Evolutionary conservation across 1,140 invertebrate species (phyloP).

Genomic region (Laupala kohalensis): DNA sequence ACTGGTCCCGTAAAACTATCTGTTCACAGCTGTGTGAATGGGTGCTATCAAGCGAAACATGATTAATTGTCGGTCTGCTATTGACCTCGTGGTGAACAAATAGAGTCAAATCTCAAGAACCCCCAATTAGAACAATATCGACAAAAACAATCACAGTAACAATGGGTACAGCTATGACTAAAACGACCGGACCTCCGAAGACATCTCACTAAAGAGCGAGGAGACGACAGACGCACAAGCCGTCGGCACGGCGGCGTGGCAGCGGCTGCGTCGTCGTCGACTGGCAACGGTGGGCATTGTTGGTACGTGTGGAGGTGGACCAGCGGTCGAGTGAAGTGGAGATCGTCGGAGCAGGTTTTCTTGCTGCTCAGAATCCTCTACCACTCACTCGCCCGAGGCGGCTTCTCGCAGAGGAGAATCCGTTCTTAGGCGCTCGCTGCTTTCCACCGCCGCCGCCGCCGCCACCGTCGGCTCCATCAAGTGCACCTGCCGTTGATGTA

Average conservation of each 20-base stretch:
- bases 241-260: not conserved
- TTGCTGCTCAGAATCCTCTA: not conserved
- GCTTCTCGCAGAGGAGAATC: not conserved
- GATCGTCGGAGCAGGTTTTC: not conserved
- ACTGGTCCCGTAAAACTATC: too few species aligned
- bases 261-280: not conserved
- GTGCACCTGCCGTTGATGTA: conserved; percentile 7
- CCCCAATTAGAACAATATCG: too few species aligned
- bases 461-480: conserved; percentile 3
- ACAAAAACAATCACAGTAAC: too few species aligned
- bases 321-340: too few species aligned
- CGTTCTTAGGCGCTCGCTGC: not conserved
- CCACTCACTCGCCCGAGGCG: not conserved
- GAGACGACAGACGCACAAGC: not conserved
- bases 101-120: too few species aligned
- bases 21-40: too few species aligned
- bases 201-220: too few species aligned
- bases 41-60: too few species aligned
- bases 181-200: too few species aligned
- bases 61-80: too few species aligned
- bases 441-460: not conserved
- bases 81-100: too few species aligned
- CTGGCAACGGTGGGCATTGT: not conserved
- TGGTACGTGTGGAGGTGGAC: not conserved
- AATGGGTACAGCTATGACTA: too few species aligned